phyloP scores from a whole-genome alignment of 2,113 vertebrate genomes.

The Recurvirostra avosetta region DNA sequence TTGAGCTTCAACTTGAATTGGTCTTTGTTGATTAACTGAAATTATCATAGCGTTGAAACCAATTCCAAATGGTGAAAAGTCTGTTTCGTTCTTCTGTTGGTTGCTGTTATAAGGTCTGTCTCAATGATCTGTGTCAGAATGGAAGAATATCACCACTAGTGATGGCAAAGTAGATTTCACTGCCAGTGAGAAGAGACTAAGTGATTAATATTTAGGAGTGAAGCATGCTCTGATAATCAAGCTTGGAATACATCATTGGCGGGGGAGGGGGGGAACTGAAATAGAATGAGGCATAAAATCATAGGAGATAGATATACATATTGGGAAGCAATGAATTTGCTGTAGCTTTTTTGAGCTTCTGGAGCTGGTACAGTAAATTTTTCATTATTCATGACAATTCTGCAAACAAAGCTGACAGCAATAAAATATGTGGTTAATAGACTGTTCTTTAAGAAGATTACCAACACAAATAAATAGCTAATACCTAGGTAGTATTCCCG shows the following conservation, averaged over 20 bases:
- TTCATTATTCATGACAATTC: constrained; percentile 12
- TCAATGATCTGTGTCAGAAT: neutral
- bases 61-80: neutral
- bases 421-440: constrained; percentile 32
- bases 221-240: neutral
- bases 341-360: neutral
- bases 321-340: neutral
- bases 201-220: constrained; percentile 11
- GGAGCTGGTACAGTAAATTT: neutral
- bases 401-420: constrained; percentile 26
- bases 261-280: neutral
- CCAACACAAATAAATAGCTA: neutral
- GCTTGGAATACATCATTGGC: neutral
- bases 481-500: neutral
- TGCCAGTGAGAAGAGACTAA: neutral
- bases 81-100: neutral
- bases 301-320: neutral
- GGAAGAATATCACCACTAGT: neutral
- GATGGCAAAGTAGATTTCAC: constrained; percentile 10
- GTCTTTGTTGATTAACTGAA: neutral
- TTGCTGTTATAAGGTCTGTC: neutral
- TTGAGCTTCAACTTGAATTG: neutral
- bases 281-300: neutral
- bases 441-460: neutral
- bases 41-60: neutral